phyloP scores from a whole-genome alignment of 2,113 vertebrate species.

The Eonycteris spelaea region DNA sequence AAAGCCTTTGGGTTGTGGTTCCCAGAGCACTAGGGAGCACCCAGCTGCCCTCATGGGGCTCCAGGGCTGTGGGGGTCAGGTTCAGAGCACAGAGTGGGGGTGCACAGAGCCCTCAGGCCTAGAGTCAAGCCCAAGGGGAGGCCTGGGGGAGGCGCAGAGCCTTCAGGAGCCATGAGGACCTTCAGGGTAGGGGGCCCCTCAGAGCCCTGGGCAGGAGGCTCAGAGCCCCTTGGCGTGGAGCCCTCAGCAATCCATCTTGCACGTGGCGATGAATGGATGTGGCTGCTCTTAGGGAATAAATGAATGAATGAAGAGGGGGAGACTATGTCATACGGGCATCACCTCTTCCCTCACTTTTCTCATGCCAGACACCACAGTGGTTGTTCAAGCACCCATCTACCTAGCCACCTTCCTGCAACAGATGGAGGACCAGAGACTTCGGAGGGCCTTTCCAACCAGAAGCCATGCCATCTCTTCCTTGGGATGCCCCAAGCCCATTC shows the following conservation, averaged over 20 bases:
- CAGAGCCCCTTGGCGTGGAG: no score
- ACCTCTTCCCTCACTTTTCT: background rate
- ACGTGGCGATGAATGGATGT: background rate
- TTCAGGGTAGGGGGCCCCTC: background rate
- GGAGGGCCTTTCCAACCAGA: background rate
- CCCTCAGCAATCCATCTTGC: background rate
- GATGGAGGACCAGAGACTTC: background rate
- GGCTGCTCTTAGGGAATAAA: background rate
- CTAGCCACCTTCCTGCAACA: background rate
- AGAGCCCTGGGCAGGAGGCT: background rate
- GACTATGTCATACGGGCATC: background rate
- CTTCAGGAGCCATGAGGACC: background rate
- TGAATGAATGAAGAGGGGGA: background rate
- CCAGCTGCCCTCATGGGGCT: background rate
- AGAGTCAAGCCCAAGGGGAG: background rate
- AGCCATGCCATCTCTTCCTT: background rate
- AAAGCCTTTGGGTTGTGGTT: background rate
- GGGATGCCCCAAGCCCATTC: background rate
- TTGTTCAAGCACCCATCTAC: background rate
- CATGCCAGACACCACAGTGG: background rate
- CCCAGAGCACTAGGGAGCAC: background rate
- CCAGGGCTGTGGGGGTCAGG: background rate
- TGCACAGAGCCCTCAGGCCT: background rate
- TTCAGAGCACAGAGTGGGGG: background rate
- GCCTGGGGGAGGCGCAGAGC: background rate